These are phyloP conservation scores for Ernsta delagoae DNA, from an alignment of 2,888 invertebrate species.

Conservation along the genomic window DNA sequence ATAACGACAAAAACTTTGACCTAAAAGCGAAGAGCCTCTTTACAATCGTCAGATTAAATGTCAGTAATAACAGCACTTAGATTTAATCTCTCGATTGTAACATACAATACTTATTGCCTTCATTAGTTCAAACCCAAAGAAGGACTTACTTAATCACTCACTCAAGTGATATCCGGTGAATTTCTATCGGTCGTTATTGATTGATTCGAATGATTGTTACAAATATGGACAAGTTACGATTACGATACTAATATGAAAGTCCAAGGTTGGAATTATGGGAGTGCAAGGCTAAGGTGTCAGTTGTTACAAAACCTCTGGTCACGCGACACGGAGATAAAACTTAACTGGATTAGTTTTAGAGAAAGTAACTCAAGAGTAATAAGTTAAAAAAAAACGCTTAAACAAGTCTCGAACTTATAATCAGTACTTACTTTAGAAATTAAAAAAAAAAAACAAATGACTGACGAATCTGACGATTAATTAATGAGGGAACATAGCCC, in stretches of 20 bases:
- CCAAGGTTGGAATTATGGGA: slow-evolving; percentile 20
- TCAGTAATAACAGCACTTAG: background rate
- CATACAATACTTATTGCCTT: background rate
- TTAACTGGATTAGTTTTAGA: background rate
- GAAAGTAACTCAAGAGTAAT: background rate
- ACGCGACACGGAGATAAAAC: background rate
- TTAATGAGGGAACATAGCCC: no score
- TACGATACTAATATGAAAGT: background rate
- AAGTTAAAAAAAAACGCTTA: no score
- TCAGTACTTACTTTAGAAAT: no score
- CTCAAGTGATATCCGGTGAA: slow-evolving; percentile 19
- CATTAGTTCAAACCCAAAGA: slow-evolving; percentile 6
- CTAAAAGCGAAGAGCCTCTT: background rate
- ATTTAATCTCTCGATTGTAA: no score
- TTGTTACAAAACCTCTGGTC: slow-evolving; percentile 1
- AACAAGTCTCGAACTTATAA: no score
- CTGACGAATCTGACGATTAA: no score
- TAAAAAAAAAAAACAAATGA: no score
- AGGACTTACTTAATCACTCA: slow-evolving; percentile 7
- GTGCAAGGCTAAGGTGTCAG: slow-evolving; percentile 6
- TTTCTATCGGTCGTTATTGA: slow-evolving; percentile 23
- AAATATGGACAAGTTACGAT: slow-evolving; percentile 15
- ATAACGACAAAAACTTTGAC: background rate
- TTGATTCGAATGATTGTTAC: slow-evolving; percentile 17
- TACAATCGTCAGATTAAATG: background rate